These are phyloP conservation scores for Lynx canadensis DNA, from an alignment of 2,113 vertebrate species.

Conservation along the genomic window DNA sequence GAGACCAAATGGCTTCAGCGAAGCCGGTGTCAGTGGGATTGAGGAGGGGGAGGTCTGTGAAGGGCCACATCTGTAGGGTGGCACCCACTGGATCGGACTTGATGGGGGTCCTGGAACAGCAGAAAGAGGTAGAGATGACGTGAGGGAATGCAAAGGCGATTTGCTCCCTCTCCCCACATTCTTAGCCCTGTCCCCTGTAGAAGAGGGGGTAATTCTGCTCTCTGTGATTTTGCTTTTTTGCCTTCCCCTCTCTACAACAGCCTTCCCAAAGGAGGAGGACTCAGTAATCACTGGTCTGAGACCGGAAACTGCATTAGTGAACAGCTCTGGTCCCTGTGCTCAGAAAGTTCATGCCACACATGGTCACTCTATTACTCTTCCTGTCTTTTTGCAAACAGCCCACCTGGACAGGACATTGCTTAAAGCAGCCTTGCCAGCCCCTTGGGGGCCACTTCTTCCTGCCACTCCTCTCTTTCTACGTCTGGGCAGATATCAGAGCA, in stretches of 20 bases:
- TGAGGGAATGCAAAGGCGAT: not conserved
- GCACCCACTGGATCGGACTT: not conserved
- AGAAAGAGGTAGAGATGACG: not conserved
- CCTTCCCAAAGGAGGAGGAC: not conserved
- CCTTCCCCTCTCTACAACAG: no score
- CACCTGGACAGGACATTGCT: accelerated
- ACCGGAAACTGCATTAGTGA: not conserved
- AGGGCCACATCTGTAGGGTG: not conserved
- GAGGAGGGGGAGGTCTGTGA: not conserved
- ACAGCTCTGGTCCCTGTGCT: not conserved
- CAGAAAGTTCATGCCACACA: not conserved
- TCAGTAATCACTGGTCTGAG: not conserved
- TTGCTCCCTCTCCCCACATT: no score
- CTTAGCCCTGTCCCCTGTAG: not conserved
- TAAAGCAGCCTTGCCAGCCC: not conserved
- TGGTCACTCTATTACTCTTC: not conserved
- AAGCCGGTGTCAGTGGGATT: not conserved
- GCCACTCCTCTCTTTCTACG: not conserved
- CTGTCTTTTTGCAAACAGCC: not conserved
- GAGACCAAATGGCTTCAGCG: not conserved
- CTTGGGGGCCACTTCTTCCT: no score
- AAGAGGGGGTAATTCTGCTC: not conserved
- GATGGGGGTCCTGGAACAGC: not conserved
- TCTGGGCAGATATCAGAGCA: not conserved
- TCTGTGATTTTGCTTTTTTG: not conserved